These are phyloP conservation scores for Pseudococcus jackbeardsleyi DNA, from an alignment of 2,888 invertebrate species.

Conservation along the genomic window DNA sequence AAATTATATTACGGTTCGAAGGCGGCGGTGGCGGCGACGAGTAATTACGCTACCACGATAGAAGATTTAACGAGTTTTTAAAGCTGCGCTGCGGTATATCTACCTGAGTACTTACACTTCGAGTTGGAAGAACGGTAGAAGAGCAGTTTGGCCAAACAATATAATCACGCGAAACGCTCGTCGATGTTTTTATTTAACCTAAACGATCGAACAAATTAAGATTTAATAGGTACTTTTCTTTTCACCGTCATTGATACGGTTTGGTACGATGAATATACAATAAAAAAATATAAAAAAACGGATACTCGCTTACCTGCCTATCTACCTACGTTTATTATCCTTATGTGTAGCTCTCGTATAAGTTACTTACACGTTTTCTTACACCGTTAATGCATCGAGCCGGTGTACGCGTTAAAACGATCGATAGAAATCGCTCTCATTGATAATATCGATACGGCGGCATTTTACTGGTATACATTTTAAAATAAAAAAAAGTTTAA, in stretches of 20 bases:
- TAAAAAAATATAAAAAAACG: not conserved
- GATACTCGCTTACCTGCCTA: not conserved
- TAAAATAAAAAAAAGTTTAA: not conserved
- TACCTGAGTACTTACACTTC: not conserved
- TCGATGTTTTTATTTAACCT: slow-evolving; percentile 21
- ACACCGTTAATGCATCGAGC: not conserved
- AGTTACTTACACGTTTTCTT: not conserved
- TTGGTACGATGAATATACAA: slow-evolving; percentile 1
- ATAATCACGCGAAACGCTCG: slow-evolving; percentile 17
- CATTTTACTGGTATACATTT: not conserved
- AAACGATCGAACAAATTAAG: slow-evolving; percentile 44
- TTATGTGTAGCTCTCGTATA: not conserved
- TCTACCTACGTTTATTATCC: not conserved
- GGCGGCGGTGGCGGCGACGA: not conserved
- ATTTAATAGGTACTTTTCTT: slow-evolving; percentile 44
- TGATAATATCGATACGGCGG: slow-evolving; percentile 1
- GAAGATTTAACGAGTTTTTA: slow-evolving; percentile 12
- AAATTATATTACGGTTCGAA: slow-evolving; percentile 3
- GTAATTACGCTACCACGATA: slow-evolving; percentile 22
- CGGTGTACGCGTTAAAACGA: not conserved
- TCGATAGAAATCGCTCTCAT: slow-evolving; percentile 20
- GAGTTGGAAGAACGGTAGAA: not conserved
- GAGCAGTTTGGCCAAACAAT: not conserved
- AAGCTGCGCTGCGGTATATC: not conserved
- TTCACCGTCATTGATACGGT: slow-evolving; percentile 30